A percentile compares a stretch with the other conserved stretches of the same genome.
Evolutionary conservation across 1,140 invertebrate genomes (phyloP).

Genomic region (Eubasilissa regina): DNA sequence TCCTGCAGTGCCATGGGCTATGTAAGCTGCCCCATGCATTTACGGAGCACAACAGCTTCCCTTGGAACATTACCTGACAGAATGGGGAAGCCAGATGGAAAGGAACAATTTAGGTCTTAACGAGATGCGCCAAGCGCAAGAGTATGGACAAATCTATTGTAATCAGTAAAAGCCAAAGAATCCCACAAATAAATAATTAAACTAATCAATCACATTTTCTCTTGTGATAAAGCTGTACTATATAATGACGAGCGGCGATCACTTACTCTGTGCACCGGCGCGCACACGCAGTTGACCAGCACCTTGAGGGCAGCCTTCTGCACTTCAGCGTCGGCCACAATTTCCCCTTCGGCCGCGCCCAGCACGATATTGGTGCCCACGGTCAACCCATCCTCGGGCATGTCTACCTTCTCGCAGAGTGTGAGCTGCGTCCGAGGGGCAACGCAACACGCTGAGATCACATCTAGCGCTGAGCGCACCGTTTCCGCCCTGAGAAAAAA

Average conservation of each 20-base stretch:
- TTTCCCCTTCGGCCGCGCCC: conserved; percentile 90
- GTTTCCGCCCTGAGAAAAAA: conserved; percentile 82
- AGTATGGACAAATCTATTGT: too few species aligned
- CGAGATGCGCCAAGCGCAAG: too few species aligned
- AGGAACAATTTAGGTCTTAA: too few species aligned
- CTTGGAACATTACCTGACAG: too few species aligned
- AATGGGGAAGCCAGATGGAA: too few species aligned
- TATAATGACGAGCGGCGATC: not conserved
- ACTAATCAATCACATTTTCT: too few species aligned
- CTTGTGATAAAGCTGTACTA: too few species aligned
- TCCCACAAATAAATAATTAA: too few species aligned
- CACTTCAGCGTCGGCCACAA: conserved; percentile 91
- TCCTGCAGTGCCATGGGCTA: too few species aligned
- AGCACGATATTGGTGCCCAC: conserved; percentile 84
- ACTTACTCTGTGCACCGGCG: conserved; percentile 86
- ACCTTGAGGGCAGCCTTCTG: conserved; percentile 91
- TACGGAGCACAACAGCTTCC: too few species aligned
- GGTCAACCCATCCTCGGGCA: conserved; percentile 82
- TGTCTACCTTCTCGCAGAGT: conserved; percentile 84
- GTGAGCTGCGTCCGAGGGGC: conserved; percentile 89
- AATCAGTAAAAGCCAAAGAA: too few species aligned
- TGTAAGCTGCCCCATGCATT: too few species aligned
- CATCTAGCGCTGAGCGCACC: conserved; percentile 90
- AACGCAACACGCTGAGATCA: conserved; percentile 91
- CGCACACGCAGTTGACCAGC: conserved; percentile 94